A percentile compares a stretch with the other conserved stretches of the same genome.
phyloP scores from a whole-genome alignment of 2,113 vertebrate genomes.

The Pygoscelis adeliae region DNA sequence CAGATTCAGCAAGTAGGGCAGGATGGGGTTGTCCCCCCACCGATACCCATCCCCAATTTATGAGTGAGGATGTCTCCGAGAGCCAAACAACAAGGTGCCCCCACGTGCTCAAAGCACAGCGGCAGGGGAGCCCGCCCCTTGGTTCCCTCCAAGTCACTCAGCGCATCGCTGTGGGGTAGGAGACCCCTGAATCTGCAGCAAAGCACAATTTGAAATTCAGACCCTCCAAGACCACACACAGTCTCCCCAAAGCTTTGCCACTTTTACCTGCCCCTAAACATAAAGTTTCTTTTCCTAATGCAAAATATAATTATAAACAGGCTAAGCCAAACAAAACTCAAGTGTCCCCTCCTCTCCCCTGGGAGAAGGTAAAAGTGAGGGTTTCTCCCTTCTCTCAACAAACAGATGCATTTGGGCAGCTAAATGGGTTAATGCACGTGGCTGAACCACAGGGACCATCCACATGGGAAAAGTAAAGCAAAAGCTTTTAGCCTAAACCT shows the following conservation, averaged over 20 bases:
- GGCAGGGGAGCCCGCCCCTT: fast-evolving
- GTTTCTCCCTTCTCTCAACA: background rate
- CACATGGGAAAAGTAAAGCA: background rate
- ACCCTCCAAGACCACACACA: background rate
- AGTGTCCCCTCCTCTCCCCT: background rate
- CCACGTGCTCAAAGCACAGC: background rate
- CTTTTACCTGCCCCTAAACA: background rate
- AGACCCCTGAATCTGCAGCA: background rate
- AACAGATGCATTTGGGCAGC: background rate
- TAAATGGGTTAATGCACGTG: background rate
- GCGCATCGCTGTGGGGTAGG: fast-evolving
- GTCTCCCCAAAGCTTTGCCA: background rate
- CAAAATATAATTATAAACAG: background rate
- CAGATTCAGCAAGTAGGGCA: background rate
- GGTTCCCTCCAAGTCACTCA: background rate
- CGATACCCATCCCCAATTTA: background rate
- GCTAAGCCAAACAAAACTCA: background rate
- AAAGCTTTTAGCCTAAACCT: background rate
- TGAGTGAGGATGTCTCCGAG: background rate
- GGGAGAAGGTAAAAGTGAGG: background rate
- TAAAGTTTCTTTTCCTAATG: background rate
- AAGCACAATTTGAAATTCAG: fast-evolving
- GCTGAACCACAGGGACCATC: background rate
- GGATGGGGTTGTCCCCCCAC: background rate
- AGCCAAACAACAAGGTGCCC: background rate